A percentile compares a stretch with the other conserved stretches of the same genome.
Evolutionary conservation across 2,888 invertebrate genomes (phyloP).

Genomic region (Ophion ventricosus): DNA sequence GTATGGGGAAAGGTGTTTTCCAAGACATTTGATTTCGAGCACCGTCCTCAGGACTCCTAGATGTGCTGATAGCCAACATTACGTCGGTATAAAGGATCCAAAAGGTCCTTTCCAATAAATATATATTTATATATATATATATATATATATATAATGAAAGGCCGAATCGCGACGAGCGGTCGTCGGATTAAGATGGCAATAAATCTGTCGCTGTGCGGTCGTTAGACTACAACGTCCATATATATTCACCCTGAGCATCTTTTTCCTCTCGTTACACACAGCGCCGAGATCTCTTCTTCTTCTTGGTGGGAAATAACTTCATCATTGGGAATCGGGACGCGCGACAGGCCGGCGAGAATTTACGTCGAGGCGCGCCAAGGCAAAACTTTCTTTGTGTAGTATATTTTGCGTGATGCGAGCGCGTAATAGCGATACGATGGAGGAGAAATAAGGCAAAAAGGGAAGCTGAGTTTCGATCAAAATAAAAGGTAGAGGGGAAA

Average conservation of each 20-base stretch:
- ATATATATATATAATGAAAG: constrained; percentile 37
- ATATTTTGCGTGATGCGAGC: constrained; percentile 10
- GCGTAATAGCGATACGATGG: background rate
- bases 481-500: constrained; percentile 1
- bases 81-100: background rate
- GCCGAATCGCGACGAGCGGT: constrained; percentile 54
- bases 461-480: constrained; percentile 16
- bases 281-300: constrained; percentile 19
- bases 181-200: constrained; percentile 65
- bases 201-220: constrained; percentile 61
- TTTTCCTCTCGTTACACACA: constrained; percentile 39
- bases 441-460: background rate
- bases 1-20: background rate
- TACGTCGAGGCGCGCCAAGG: constrained; percentile 27
- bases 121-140: constrained; percentile 23
- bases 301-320: constrained; percentile 50
- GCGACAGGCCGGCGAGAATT: constrained; percentile 36
- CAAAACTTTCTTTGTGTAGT: constrained; percentile 32
- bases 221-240: constrained; percentile 44
- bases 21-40: background rate
- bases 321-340: constrained; percentile 28
- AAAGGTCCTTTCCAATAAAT: background rate
- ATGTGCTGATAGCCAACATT: background rate
- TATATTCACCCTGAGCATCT: constrained; percentile 24
- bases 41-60: background rate